A percentile compares a stretch with the other conserved stretches of the same genome.
Conservation (phyloP, 2,113 vertebrate genomes). For the Grus americana region DNA sequence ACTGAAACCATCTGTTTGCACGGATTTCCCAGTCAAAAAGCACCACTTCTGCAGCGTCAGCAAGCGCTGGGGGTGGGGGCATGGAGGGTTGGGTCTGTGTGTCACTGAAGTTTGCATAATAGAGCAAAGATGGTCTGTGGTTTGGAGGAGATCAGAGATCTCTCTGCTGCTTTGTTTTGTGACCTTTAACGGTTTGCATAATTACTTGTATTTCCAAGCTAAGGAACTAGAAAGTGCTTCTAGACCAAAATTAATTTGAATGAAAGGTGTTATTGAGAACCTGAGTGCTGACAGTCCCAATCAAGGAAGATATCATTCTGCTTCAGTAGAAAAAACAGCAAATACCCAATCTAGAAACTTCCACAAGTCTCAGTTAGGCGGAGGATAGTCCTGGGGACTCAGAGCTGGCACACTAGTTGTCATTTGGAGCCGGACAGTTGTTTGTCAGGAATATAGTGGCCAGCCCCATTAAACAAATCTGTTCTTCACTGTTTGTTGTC, state of each 20-base stretch:
- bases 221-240: neutral
- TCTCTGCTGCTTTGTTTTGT: neutral
- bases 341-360: neutral
- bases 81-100: too few relatives aligned
- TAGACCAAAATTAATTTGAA: neutral
- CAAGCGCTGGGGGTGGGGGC: neutral
- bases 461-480: neutral
- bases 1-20: neutral
- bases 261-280: neutral
- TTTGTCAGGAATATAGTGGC: neutral
- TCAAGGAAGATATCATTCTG: fast-evolving
- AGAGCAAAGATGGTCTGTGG: neutral
- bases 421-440: neutral
- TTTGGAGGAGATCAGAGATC: neutral
- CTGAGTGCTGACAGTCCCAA: fast-evolving
- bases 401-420: neutral
- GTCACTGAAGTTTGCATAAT: neutral
- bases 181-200: neutral
- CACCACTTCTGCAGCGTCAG: neutral
- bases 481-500: neutral
- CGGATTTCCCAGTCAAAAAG: neutral
- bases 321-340: neutral
- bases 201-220: neutral
- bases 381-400: neutral
- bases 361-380: neutral